A percentile compares a stretch with the other conserved stretches of the same genome.
phyloP scores from a whole-genome alignment of 2,888 invertebrate genomes.

The Piscicola geometra region DNA sequence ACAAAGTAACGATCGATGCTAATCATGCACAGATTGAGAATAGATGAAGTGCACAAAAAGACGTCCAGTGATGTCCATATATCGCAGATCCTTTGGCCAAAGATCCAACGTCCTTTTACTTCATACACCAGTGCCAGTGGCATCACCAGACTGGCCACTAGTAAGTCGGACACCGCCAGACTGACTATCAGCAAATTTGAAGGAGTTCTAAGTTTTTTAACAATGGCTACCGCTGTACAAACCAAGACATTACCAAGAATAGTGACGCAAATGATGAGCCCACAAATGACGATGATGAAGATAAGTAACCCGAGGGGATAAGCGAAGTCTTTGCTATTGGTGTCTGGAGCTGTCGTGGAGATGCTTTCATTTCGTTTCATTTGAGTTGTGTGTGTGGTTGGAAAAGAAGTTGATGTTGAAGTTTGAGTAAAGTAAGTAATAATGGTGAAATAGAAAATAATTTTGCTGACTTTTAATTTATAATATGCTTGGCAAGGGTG shows the following conservation, averaged over 20 bases:
- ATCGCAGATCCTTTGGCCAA: constrained; percentile 56
- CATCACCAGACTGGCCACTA: constrained; percentile 60
- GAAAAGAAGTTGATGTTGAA: not conserved
- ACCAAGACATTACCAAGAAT: constrained; percentile 59
- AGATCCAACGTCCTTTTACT: constrained; percentile 51
- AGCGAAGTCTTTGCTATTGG: constrained; percentile 19
- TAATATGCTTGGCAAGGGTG: not conserved
- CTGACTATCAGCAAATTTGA: constrained; percentile 51
- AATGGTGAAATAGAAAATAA: not conserved
- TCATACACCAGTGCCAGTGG: constrained; percentile 58
- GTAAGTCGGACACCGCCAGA: constrained; percentile 59
- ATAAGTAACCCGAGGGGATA: constrained; percentile 36
- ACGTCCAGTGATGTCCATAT: constrained; percentile 60
- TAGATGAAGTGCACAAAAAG: constrained; percentile 59
- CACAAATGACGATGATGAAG: constrained; percentile 46
- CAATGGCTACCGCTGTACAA: constrained; percentile 57
- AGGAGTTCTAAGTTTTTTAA: constrained; percentile 56
- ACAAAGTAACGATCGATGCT: constrained; percentile 56
- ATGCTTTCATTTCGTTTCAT: not conserved
- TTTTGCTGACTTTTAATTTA: not conserved
- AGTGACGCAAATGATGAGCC: constrained; percentile 56
- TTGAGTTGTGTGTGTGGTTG: not conserved
- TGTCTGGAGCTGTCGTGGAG: not conserved
- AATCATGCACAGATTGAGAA: constrained; percentile 60
- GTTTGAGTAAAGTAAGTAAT: not conserved